Percentiles rank a stretch among this genome's conserved stretches.
These are phyloP conservation scores for Poecilia velifera DNA, from an alignment of 2,797 vertebrate species.

Conservation along the genomic window DNA sequence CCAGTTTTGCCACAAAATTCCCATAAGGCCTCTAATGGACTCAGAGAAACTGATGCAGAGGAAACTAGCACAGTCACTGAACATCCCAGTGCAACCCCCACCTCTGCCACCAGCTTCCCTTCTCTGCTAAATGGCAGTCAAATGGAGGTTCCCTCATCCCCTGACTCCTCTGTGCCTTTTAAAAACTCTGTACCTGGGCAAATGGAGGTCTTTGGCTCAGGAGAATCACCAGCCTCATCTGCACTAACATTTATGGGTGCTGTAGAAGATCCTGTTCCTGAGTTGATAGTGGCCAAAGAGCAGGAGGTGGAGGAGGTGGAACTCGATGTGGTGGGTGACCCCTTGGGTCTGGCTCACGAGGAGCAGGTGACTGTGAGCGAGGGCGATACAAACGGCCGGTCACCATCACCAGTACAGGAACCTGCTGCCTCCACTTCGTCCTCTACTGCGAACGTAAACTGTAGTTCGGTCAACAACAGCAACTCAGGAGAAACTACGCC, in stretches of 20 bases:
- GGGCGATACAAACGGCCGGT: slow-evolving; percentile 55
- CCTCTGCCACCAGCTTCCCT: slow-evolving; percentile 77
- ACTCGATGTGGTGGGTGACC: slow-evolving; percentile 91
- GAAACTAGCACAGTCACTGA: slow-evolving; percentile 76
- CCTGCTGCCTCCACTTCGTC: slow-evolving; percentile 51
- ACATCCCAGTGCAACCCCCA: slow-evolving; percentile 83
- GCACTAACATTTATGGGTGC: slow-evolving; percentile 50
- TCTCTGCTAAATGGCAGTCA: slow-evolving; percentile 87
- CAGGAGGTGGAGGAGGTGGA: slow-evolving; percentile 90
- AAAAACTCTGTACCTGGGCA: slow-evolving; percentile 87
- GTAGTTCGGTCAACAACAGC: slow-evolving; percentile 76
- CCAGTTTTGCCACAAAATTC: slow-evolving; percentile 76
- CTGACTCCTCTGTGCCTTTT: slow-evolving; percentile 96
- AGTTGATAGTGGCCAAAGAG: slow-evolving; percentile 86
- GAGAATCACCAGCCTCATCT: slow-evolving; percentile 51
- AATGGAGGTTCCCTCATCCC: slow-evolving; percentile 78
- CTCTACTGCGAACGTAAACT: slow-evolving; percentile 54
- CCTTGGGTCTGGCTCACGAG: slow-evolving; percentile 84
- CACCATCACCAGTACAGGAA: slow-evolving; percentile 52
- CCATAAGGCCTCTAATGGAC: slow-evolving; percentile 90
- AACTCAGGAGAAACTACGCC: slow-evolving; percentile 88
- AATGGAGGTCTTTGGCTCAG: slow-evolving; percentile 79
- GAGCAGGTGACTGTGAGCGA: slow-evolving; percentile 79
- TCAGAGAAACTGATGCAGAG: slow-evolving; percentile 84
- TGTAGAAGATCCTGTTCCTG: slow-evolving; percentile 80